Base-by-base conservation (phyloP, 2,888 invertebrate species). In the Drosophila colorata region DNA sequence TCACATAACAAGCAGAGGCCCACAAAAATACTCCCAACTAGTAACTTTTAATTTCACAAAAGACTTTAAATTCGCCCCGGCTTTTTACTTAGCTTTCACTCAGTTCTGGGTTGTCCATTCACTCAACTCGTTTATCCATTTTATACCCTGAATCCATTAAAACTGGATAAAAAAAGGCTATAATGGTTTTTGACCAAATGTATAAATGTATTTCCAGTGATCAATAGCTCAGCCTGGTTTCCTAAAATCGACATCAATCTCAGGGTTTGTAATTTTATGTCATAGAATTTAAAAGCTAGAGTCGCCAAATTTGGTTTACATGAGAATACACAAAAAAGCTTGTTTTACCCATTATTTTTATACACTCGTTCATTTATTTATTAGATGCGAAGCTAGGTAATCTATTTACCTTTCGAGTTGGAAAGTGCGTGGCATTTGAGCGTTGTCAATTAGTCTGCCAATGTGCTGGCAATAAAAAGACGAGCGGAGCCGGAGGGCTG, bases 361-460 rank as follows among this genome's bases (percentile, higher is more conserved):
- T 20, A 35, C 38, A 28, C 18, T 23, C 38, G 38, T 37, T 18
- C 25, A 38, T 28, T n/a, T 40, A 40, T 51, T 51, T 51, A 40
- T 16, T 51, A 51, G 37, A 47, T 35, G 48, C 37, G 57, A 43
- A 63, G 58, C 51, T 74, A 64, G 43, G 49, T 58, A 68, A 74
- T 64, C 69, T 87, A 81, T 80, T 84, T 77, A 70, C 69, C 60
- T 73, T n/a, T 44, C 3, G 25, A 14, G 8, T 20, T 28, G 14
- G 40, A 6, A 9, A 41, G 41, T 41, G 48, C 23, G 31, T 33
- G 40, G 56, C 47, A 48, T 16, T 25, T 44, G 51, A n/a, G 33
- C 49, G 25, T 46, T 33, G 38, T 23, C 65, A 65, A 65, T 64
- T 64, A 64, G 38, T 49, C 51, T 28, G 23, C 18, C 51, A 14